Base-by-base conservation (phyloP, 2,797 vertebrate species). In the Alcedo quadribrachys region DNA sequence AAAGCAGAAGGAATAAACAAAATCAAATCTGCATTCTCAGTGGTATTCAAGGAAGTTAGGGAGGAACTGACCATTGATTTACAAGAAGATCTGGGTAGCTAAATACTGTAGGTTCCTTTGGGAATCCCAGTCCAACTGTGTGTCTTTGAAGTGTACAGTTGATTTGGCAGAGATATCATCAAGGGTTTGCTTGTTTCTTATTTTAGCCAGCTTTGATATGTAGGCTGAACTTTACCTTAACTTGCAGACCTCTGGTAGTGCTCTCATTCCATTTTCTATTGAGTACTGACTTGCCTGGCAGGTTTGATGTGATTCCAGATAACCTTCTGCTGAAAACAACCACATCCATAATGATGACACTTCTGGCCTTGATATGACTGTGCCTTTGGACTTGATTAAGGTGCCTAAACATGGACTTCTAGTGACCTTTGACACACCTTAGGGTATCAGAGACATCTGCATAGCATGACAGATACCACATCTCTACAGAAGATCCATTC, bases 241-340 rank as follows among this genome's bases (percentile, higher is more conserved):
- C 70, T 85, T 28, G 25, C 40, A 90, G 67, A 2, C 77, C 43
- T 79, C 58, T 88, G 87, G 70, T 86, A 92, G 28, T 1, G 30
- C 69, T 92, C 62, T 65, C 65, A 87, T 89, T 83, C 80, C 80
- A 30, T 84, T 66, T 92, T 33, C 77, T 43, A 8, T 5, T 55
- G 55, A 73, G 62, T 40, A 40, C 71, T 85, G 90, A 60, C 73
- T 79, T 68, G 61, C 42, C 86, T 84, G 81, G 73, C 30, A 48
- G 87, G 86, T 73, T 65, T 61, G 81, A 76, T 81, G 87, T 27
- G 80, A 45, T 71, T 69, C 54, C 81, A 76, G 89, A 42, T 20
- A 74, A 53, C 32, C 43, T 80, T 54, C 81, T 73, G 53, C 80
- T 77, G 83, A 45, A 90, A 92, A 83, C 92, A 89, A 35, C 58